phyloP scores from a whole-genome alignment of 2,113 vertebrate genomes.

The Brienomyrus brachyistius region DNA sequence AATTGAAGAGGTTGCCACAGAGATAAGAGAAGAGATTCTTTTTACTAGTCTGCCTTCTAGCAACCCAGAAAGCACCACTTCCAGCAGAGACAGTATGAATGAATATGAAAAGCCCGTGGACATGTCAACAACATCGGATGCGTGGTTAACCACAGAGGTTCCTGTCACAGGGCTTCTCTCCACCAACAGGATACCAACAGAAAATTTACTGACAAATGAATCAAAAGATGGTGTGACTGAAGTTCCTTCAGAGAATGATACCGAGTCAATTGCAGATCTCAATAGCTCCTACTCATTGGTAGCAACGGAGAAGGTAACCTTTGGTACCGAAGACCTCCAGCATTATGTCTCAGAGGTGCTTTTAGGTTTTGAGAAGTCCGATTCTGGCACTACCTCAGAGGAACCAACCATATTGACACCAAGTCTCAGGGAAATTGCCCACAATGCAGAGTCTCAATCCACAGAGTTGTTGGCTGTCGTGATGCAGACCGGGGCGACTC shows the following conservation, averaged over 20 bases:
- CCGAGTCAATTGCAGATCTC: slow-evolving; percentile 28
- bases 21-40: slow-evolving; percentile 54
- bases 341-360: slow-evolving; percentile 17
- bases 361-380: slow-evolving; percentile 13
- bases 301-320: slow-evolving; percentile 33
- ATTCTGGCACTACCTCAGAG: slow-evolving; percentile 16
- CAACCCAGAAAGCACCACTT: slow-evolving; percentile 17
- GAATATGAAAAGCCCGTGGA: background rate
- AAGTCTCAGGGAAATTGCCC: slow-evolving; percentile 16
- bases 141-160: slow-evolving; percentile 16
- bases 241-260: slow-evolving; percentile 10
- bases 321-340: background rate
- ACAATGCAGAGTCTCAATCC: slow-evolving; percentile 48
- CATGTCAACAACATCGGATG: slow-evolving; percentile 17
- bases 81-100: slow-evolving; percentile 21
- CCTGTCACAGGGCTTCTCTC: slow-evolving; percentile 32
- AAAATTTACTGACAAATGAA: slow-evolving; percentile 22
- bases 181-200: slow-evolving; percentile 32
- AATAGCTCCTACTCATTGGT: slow-evolving; percentile 46
- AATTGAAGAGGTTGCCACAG: slow-evolving; percentile 31
- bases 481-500: slow-evolving; percentile 37
- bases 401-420: slow-evolving; percentile 29
- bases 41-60: slow-evolving; percentile 41
- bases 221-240: slow-evolving; percentile 18
- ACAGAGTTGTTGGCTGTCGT: slow-evolving; percentile 46